Base-by-base conservation (phyloP, 1,140 invertebrate genomes). In the Musca vetustissima region DNA sequence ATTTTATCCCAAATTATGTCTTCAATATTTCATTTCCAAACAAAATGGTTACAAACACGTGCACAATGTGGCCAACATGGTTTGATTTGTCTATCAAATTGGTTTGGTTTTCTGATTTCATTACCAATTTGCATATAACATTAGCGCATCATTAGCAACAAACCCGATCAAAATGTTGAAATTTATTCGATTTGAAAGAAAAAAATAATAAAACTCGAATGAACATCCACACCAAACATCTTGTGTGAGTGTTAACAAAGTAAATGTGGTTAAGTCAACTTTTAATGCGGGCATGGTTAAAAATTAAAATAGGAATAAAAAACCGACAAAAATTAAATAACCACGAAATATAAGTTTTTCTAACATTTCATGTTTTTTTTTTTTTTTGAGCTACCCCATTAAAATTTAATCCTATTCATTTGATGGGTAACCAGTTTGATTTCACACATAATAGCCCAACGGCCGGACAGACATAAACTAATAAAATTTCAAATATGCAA, bases 401-500 rank as follows among this genome's bases (percentile, higher is more conserved):
- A n/a, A 57, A 57, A 57, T 13, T 15, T 13, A 28, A 57, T 28
- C 53, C 53, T 57, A 57, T 25, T 57, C 24, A 57, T 25, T 57
- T 57, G 15, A 43, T 43, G 36, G 36, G 22, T 17, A 57, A 57
- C 53, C 53, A 57, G 53, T 57, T 57, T 57, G 24, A 57, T 57
- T 28, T 57, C 53, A 57, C 53, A 57, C 53, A 28, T 57, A 57
- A 57, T 24, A 19, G 11, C 49, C 19, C 19, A 50, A n/a, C 19
- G 8, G 19, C 49, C 4, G 4, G 4, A 21, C 4, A 50, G 4
- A 4, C 49, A 19, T 7, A 6, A n/a, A 50, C 49, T 28, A 28
- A 50, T 19, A 50, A 13, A 50, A 50, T 50, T 25, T 22, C 6
- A 57, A 57, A 57, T 57, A 57, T 57, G 53, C 53, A 57, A 57